These are phyloP conservation scores for Amblyornis subalaris DNA, from an alignment of 2,113 vertebrate genomes.

Conservation along the genomic window DNA sequence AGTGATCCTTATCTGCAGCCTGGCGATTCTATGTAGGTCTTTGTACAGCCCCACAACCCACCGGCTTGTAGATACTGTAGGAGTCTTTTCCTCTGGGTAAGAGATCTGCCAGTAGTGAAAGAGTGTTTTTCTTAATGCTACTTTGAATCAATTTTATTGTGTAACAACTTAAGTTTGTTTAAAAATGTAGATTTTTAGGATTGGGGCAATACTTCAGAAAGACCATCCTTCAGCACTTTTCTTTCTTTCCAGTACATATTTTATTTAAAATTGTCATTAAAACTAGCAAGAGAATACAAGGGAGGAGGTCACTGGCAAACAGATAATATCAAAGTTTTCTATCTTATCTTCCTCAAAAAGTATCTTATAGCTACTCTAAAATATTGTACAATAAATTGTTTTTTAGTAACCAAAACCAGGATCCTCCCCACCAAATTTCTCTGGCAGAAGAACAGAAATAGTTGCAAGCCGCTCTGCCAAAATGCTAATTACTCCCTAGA, in stretches of 20 bases:
- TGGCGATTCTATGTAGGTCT: neutral
- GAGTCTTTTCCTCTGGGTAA: neutral
- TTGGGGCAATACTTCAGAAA: neutral
- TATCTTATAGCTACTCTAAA: conserved; percentile 2
- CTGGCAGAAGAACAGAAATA: conserved; percentile 33
- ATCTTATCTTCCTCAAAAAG: neutral
- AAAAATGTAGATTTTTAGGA: neutral
- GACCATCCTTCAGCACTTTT: neutral
- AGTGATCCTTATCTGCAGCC: conserved; percentile 36
- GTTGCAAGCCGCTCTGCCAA: conserved; percentile 30
- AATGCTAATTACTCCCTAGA: conserved; percentile 48
- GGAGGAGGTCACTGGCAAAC: neutral
- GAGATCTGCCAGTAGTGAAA: neutral
- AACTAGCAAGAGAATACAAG: neutral
- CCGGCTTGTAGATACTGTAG: neutral
- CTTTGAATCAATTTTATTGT: neutral
- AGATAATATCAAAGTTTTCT: neutral
- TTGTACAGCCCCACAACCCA: neutral
- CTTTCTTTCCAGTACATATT: neutral
- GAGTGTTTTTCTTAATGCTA: neutral
- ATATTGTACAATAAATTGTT: neutral
- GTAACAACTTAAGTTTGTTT: neutral
- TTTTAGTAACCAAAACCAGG: conserved; percentile 33
- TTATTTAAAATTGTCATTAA: neutral
- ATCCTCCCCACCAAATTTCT: conserved; percentile 44